Base-by-base conservation (phyloP, 2,888 invertebrate genomes). In the Agrochola lychnidis region DNA sequence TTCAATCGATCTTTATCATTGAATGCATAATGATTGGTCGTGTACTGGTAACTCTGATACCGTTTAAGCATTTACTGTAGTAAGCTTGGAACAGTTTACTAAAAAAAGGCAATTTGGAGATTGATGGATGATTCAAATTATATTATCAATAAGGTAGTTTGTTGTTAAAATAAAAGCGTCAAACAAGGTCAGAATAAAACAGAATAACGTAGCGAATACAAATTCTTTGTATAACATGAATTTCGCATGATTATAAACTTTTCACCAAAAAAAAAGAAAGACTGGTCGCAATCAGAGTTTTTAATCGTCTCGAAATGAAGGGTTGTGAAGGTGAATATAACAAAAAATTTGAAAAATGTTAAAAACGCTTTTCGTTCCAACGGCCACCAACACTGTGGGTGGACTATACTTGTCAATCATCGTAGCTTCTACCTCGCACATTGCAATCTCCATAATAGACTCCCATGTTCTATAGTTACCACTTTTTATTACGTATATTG, bases 351-450 rank as follows among this genome's bases (percentile, higher is more conserved):
- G 72, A 86, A 89, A 90, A 90, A 89, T 85, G 83, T 86, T 90
- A 90, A 92, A 92, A 90, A 78, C 80, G 83, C 86, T 91, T 90
- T 92, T 89, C 87, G 87, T 89, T 85, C 83, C 85, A 92, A 74
- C 90, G 94, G 91, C 95, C 95, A 95, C 95, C 94, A 90, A 89
- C 93, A 91, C 83, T 76, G 89, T 89, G 94, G 94, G 92, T 91
- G 94, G 93, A 92, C 88, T 88, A 82, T 69, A 89, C 91, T 90
- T 94, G 95, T 95, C 95, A 95, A 94, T 96, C 95, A 95, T 90
- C 76, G 76, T 72, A 81, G 77, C 84, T 71, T 70, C 68, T 73
- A 72, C 78, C 74, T 66, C 70, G 86, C 82, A 86, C 84, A 81
- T 86, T 90, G 91, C 91, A 92, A 93, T 91, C 89, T 91, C 88